These are phyloP conservation scores for Rhinophrynus dorsalis DNA, from an alignment of 2,797 vertebrate genomes.

Conservation along the genomic window DNA sequence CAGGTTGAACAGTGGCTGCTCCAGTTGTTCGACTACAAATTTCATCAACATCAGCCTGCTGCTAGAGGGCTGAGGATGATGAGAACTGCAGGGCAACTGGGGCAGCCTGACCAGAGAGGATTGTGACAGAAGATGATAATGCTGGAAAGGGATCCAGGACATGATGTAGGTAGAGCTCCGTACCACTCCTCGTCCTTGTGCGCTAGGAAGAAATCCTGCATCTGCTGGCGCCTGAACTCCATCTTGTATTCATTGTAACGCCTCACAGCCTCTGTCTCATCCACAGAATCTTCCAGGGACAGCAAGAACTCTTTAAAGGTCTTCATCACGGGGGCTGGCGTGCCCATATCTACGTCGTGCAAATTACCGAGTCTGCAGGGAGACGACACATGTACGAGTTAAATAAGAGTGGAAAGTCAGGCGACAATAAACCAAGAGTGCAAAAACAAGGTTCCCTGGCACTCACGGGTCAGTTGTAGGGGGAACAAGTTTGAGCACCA, in stretches of 20 bases:
- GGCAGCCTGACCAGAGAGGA: slow-evolving; percentile 46
- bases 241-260: slow-evolving; percentile 95
- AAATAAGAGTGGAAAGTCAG: too few species aligned
- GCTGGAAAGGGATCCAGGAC: neutral
- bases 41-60: too few species aligned
- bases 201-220: slow-evolving; percentile 94
- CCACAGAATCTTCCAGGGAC: slow-evolving; percentile 89
- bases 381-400: too few species aligned
- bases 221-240: slow-evolving; percentile 92
- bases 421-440: too few species aligned
- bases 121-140: neutral
- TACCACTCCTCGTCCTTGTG: slow-evolving; percentile 98
- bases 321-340: slow-evolving; percentile 87
- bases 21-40: too few species aligned
- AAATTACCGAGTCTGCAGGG: slow-evolving; percentile 83
- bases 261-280: slow-evolving; percentile 90
- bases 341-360: slow-evolving; percentile 87
- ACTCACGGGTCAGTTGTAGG: too few species aligned
- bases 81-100: slow-evolving; percentile 11
- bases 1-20: too few species aligned
- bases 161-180: slow-evolving; percentile 47
- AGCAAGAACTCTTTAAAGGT: slow-evolving; percentile 92
- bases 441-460: too few species aligned
- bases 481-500: too few species aligned
- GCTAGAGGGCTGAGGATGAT: neutral